phyloP scores from a whole-genome alignment of 2,888 invertebrate genomes.

The Drosophila aldrichi region DNA sequence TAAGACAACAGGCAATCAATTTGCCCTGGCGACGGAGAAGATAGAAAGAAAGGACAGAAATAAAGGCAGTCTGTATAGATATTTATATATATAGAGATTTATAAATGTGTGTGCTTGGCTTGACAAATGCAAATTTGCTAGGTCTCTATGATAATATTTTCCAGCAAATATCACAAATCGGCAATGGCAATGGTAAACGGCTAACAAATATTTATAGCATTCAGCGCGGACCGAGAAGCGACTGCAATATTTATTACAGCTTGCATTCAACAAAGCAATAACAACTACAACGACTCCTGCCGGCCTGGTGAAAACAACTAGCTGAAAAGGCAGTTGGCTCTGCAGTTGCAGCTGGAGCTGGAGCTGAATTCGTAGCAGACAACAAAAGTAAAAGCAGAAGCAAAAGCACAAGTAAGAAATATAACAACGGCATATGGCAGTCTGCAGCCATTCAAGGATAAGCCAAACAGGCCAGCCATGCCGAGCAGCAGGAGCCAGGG shows the following conservation, averaged over 20 bases:
- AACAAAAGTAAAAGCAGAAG: conserved; percentile 27
- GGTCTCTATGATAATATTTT: conserved; percentile 66
- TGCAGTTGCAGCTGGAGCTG: conserved; percentile 12
- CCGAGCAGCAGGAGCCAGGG: conserved; percentile 28
- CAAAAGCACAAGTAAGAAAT: conserved; percentile 33
- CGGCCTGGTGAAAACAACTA: conserved; percentile 60
- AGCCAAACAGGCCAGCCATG: conserved; percentile 23
- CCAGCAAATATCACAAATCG: conserved; percentile 77
- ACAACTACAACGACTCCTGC: conserved; percentile 52
- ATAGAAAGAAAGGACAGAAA: conserved; percentile 15
- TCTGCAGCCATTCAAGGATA: conserved; percentile 67
- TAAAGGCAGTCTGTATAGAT: not conserved
- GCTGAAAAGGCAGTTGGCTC: conserved; percentile 40
- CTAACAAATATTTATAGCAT: conserved; percentile 76
- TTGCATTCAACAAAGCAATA: conserved; percentile 61
- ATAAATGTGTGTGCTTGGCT: conserved; percentile 9
- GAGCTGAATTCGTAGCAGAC: conserved; percentile 14
- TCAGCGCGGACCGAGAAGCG: conserved; percentile 45
- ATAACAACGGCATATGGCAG: conserved; percentile 54
- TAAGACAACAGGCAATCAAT: conserved; percentile 47
- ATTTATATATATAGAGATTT: conserved; percentile 14
- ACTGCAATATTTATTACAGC: conserved; percentile 76
- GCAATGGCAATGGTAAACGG: conserved; percentile 68
- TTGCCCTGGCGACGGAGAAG: conserved; percentile 24
- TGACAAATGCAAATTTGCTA: conserved; percentile 55